Evolutionary conservation across 2,113 vertebrate species (phyloP).

Genomic region (Archilochus colubris): DNA sequence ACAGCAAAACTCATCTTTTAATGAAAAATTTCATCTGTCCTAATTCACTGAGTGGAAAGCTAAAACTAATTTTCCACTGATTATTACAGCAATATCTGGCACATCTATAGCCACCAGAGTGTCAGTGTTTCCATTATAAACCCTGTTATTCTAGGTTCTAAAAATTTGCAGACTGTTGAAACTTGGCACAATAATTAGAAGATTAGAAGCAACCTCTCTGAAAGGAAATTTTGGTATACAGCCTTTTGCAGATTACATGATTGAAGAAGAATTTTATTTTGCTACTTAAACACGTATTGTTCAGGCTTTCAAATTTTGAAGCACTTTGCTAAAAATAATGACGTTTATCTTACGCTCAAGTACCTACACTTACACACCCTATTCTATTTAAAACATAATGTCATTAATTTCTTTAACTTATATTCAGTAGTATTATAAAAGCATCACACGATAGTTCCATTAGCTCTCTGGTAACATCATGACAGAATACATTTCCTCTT

Average conservation of each 20-base stretch:
- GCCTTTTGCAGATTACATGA: not conserved
- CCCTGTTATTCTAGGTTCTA: not conserved
- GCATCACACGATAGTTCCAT: not conserved
- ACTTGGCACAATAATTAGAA: not conserved
- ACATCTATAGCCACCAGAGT: not conserved
- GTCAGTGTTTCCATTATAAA: not conserved
- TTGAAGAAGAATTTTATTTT: not conserved
- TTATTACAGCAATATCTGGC: not conserved
- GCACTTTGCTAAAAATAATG: not conserved
- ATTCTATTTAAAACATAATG: not conserved
- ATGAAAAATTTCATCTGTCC: slow-evolving; percentile 13
- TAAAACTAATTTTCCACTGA: slow-evolving; percentile 17
- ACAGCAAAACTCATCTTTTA: not conserved
- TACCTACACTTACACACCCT: not conserved
- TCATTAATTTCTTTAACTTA: not conserved
- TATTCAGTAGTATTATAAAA: not conserved
- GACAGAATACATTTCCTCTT: not conserved
- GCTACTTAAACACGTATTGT: not conserved
- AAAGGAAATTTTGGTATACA: not conserved
- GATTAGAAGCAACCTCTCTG: not conserved
- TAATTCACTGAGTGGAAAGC: not conserved
- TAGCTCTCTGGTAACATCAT: not conserved
- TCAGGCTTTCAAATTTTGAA: not conserved
- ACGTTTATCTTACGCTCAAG: not conserved
- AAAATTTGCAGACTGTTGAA: slow-evolving; percentile 1